phyloP scores from a whole-genome alignment of 2,888 invertebrate genomes.

The Xestia c-nigrum region DNA sequence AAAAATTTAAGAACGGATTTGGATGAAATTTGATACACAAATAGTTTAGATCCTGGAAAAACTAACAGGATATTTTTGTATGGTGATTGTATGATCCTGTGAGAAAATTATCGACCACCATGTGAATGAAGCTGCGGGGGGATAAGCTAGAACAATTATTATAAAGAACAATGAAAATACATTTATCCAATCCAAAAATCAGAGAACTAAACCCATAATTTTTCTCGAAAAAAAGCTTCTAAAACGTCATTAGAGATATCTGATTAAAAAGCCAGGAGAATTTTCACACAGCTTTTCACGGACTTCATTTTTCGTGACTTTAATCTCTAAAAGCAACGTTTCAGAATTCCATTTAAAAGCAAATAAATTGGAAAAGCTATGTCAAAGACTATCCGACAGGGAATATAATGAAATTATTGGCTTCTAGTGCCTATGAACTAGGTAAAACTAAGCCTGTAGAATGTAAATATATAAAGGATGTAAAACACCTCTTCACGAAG shows the following conservation, averaged over 20 bases:
- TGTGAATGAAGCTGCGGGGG: too few relatives aligned
- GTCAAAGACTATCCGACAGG: neutral
- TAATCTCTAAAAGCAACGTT: constrained; percentile 26
- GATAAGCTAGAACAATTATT: too few relatives aligned
- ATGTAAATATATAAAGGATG: neutral
- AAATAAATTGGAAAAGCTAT: constrained; percentile 9
- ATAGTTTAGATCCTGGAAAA: too few relatives aligned
- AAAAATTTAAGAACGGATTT: too few relatives aligned
- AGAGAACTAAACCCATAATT: neutral
- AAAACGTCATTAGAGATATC: constrained; percentile 5
- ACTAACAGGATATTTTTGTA: too few relatives aligned
- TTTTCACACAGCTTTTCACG: constrained; percentile 6
- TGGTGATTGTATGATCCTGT: too few relatives aligned
- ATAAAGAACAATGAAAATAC: neutral
- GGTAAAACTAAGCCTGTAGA: neutral
- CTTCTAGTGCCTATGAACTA: constrained; percentile 11
- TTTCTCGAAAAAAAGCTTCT: constrained; percentile 20
- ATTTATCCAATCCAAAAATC: neutral
- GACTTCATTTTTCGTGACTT: constrained; percentile 11
- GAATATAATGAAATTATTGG: constrained; percentile 29
- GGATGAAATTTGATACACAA: too few relatives aligned
- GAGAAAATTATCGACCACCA: too few relatives aligned
- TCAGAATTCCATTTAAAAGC: constrained; percentile 42
- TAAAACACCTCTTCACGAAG: too few relatives aligned
- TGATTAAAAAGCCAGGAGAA: neutral